Percentiles rank a stretch among this genome's conserved stretches.
Evolutionary conservation across 2,113 vertebrate genomes (phyloP).

Genomic region (Gorsachius goisagi): DNA sequence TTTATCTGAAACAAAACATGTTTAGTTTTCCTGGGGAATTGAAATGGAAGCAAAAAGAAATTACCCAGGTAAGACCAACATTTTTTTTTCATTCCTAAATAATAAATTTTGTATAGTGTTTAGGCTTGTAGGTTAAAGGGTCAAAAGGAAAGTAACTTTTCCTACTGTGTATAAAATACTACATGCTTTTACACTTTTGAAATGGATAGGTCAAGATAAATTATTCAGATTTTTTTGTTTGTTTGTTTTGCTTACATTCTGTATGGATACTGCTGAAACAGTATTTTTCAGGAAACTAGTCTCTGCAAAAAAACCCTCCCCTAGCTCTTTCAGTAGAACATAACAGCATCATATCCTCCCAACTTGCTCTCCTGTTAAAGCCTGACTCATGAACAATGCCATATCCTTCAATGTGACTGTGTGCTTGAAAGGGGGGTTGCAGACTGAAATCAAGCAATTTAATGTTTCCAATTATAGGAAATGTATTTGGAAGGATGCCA

Average conservation of each 20-base stretch:
- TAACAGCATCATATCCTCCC: not conserved
- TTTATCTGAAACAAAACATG: not conserved
- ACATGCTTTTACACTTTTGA: not conserved
- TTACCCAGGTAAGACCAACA: not conserved
- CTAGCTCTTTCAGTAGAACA: not conserved
- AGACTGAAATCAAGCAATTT: constrained; percentile 22
- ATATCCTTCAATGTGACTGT: not conserved
- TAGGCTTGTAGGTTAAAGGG: not conserved
- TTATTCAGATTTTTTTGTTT: not conserved
- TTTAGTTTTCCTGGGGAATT: not conserved
- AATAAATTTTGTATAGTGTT: not conserved
- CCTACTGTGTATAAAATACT: not conserved
- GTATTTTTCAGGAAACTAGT: not conserved
- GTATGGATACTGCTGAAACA: not conserved
- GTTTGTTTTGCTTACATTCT: not conserved
- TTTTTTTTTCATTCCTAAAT: not conserved
- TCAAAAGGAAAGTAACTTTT: not conserved
- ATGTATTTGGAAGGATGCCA: constrained; percentile 41
- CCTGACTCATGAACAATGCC: not conserved
- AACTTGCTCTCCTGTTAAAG: not conserved
- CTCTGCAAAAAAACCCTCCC: not conserved
- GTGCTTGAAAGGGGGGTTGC: not conserved
- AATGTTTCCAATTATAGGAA: constrained; percentile 53
- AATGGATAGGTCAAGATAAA: not conserved
- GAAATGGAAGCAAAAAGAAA: not conserved